Evolutionary conservation across 2,888 invertebrate genomes (phyloP).

Genomic region (Hydraecia micacea): DNA sequence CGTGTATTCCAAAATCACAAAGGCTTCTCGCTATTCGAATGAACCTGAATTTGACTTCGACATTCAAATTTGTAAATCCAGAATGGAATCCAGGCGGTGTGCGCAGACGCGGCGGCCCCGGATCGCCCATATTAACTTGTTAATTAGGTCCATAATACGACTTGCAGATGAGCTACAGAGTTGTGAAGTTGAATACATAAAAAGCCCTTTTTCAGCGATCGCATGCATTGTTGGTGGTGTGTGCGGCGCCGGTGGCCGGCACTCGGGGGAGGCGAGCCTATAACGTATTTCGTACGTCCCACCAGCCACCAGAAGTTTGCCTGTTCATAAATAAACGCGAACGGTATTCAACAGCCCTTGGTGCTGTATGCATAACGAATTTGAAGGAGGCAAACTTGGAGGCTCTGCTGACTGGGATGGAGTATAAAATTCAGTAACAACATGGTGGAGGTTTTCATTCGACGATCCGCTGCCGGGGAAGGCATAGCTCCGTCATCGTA

Average conservation of each 20-base stretch:
- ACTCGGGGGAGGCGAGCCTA: slow-evolving; percentile 84
- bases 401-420: slow-evolving; percentile 90
- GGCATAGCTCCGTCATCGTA: slow-evolving; percentile 88
- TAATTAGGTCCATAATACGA: slow-evolving; percentile 97
- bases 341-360: slow-evolving; percentile 91
- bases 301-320: slow-evolving; percentile 90
- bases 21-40: slow-evolving; percentile 67
- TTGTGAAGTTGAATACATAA: slow-evolving; percentile 92
- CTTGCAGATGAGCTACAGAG: slow-evolving; percentile 95
- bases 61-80: slow-evolving; percentile 70
- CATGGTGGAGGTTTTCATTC: slow-evolving; percentile 90
- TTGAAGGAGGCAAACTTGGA: slow-evolving; percentile 91
- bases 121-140: slow-evolving; percentile 96
- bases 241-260: slow-evolving; percentile 74
- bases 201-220: slow-evolving; percentile 92
- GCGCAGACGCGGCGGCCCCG: slow-evolving; percentile 90
- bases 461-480: slow-evolving; percentile 88
- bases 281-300: slow-evolving; percentile 87
- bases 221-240: slow-evolving; percentile 85
- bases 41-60: slow-evolving; percentile 63
- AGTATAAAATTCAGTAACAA: slow-evolving; percentile 91
- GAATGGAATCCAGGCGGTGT: slow-evolving; percentile 72
- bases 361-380: slow-evolving; percentile 91
- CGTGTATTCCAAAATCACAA: slow-evolving; percentile 69
- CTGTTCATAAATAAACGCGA: slow-evolving; percentile 91